Base-by-base conservation (phyloP, 2,113 vertebrate species). In the Pelvicachromis taeniatus region DNA sequence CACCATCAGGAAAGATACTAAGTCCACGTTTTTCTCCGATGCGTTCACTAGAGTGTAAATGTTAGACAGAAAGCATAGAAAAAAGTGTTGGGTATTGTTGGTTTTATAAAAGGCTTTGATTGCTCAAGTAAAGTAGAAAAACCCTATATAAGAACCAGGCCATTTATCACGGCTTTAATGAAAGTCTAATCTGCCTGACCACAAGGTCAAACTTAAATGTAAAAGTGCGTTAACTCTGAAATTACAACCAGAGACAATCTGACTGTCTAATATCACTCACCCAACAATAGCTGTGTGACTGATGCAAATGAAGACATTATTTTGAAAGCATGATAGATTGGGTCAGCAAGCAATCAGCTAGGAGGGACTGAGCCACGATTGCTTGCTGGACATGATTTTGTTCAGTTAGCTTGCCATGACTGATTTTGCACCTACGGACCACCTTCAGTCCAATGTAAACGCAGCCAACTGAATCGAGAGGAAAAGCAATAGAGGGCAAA, bases 401-500 rank as follows among this genome's bases (percentile, higher is more conserved):
- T 48, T 80, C 16, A 40, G 48, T 38, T 56, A 17, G 40, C 33
- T 23, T 52, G 33, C 7, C 48, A 14, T 86, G 81, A 80, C 56
- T 38, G 3, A 61, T 82, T 80, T 86, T 68, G 45, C 55, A 56
- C n/a, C 55, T 40, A 5, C 2, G 17, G 59, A 56, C 58, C 84
- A 80, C 55, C 81, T 80, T 85, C 4, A 35, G 55, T 81, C 13
- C 42, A 52, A 5, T 55, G 52, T 33, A 68, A 83, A 83, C 3
- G 42, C 8, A 7, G 31, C 35, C 70, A 83, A 82, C 80, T 56
- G 79, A 87, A 81, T 78, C 23, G 63, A 65, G 31, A 84, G 61
- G 17, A 23, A 52, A 42, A 77, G 48, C 7, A 26, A n/a, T 42
- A 75, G 82, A 90, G 91, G 82, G 88, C 79, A 80, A 58, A 81